phyloP scores from a whole-genome alignment of 2,888 invertebrate species.

The Linnaemya vulpina region DNA sequence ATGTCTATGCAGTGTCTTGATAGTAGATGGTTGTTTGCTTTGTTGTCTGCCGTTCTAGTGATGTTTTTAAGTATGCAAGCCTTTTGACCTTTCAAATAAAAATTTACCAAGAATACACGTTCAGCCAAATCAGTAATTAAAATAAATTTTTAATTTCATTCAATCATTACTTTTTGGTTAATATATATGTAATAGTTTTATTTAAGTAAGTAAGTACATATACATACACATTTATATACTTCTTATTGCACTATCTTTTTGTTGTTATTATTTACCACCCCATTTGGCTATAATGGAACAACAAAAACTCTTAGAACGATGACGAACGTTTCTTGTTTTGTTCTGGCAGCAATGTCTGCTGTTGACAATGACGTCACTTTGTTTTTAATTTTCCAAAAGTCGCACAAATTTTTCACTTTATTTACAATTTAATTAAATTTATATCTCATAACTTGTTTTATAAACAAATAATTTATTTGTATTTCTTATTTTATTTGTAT shows the following conservation, averaged over 20 bases:
- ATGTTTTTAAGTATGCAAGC: slow-evolving; percentile 5
- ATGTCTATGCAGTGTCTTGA: not conserved
- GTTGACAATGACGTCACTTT: slow-evolving; percentile 68
- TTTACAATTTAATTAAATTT: not conserved
- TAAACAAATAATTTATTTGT: slow-evolving; percentile 1
- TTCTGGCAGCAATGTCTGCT: slow-evolving; percentile 33
- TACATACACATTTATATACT: not conserved
- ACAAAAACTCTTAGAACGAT: slow-evolving; percentile 36
- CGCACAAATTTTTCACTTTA: slow-evolving; percentile 22
- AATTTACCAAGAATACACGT: slow-evolving; percentile 5
- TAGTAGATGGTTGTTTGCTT: slow-evolving; percentile 15
- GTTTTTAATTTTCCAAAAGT: slow-evolving; percentile 2
- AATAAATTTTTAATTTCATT: slow-evolving; percentile 1
- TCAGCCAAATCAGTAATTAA: not conserved
- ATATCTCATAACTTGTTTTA: slow-evolving; percentile 2
- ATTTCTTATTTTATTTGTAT: slow-evolving; percentile 18
- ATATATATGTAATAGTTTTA: not conserved
- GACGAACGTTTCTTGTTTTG: slow-evolving; percentile 62
- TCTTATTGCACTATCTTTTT: slow-evolving; percentile 25
- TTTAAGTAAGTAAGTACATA: not conserved
- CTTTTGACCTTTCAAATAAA: slow-evolving; percentile 48
- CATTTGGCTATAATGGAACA: slow-evolving; percentile 49
- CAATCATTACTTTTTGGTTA: slow-evolving; percentile 6
- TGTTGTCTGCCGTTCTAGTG: slow-evolving; percentile 46
- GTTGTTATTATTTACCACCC: slow-evolving; percentile 64